These are phyloP conservation scores for Eilema caniola DNA, from an alignment of 2,888 invertebrate species.

Conservation along the genomic window DNA sequence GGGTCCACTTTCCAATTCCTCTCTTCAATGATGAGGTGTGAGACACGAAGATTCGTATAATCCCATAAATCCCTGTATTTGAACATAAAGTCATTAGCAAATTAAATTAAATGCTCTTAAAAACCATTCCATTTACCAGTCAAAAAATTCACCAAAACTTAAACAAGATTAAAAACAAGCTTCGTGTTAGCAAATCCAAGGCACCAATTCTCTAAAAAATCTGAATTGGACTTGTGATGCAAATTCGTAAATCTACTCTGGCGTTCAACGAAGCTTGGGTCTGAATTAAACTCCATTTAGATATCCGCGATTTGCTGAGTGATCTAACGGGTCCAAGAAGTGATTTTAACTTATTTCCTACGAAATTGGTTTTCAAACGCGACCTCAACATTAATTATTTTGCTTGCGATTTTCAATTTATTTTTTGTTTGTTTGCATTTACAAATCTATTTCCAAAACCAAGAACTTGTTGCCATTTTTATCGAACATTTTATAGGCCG, in stretches of 20 bases:
- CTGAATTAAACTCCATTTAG: slow-evolving; percentile 61
- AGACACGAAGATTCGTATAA: too few relatives aligned
- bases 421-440: slow-evolving; percentile 22
- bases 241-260: slow-evolving; percentile 54
- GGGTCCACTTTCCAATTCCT: too few relatives aligned
- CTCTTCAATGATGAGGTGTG: too few relatives aligned
- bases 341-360: slow-evolving; percentile 48
- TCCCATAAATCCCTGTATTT: too few relatives aligned
- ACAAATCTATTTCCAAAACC: background rate
- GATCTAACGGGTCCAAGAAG: slow-evolving; percentile 51
- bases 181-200: slow-evolving; percentile 32
- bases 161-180: slow-evolving; percentile 24
- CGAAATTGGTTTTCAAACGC: slow-evolving; percentile 45
- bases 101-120: background rate
- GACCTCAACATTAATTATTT: slow-evolving; percentile 43
- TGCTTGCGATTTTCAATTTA: slow-evolving; percentile 6
- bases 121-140: slow-evolving; percentile 10
- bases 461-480: too few relatives aligned
- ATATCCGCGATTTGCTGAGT: slow-evolving; percentile 52
- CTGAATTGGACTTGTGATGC: slow-evolving; percentile 55
- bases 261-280: slow-evolving; percentile 42
- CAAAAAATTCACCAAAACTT: slow-evolving; percentile 31
- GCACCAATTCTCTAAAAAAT: slow-evolving; percentile 48
- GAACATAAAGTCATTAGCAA: too few relatives aligned
- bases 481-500: background rate